Conservation (phyloP, 2,113 vertebrate genomes). For the Syrrhaptes paradoxus region DNA sequence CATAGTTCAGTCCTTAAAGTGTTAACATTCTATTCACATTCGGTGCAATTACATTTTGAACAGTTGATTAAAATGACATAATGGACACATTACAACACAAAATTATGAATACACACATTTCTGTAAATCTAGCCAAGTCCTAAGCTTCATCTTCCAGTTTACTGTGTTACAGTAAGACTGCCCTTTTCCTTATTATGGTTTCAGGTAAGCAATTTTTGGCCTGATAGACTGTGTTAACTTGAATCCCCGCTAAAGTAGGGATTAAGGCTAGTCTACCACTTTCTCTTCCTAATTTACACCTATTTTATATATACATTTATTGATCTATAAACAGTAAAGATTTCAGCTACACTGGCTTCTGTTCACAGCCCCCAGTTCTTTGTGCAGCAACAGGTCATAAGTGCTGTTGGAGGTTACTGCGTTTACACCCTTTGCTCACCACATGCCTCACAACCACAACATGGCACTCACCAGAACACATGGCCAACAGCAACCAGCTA, state of each 20-base stretch:
- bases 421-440: background rate
- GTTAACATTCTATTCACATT: background rate
- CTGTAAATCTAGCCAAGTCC: background rate
- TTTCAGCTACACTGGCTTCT: background rate
- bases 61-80: background rate
- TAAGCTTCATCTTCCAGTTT: background rate
- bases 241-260: background rate
- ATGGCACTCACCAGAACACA: background rate
- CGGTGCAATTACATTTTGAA: background rate
- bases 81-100: background rate
- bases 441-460: background rate
- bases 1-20: background rate
- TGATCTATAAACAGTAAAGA: background rate
- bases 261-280: background rate
- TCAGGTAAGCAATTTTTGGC: background rate
- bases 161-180: background rate
- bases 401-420: background rate
- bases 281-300: background rate
- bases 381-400: background rate
- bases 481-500: background rate
- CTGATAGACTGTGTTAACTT: background rate
- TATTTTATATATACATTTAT: background rate
- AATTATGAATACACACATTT: background rate
- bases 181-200: background rate
- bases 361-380: background rate